Evolutionary conservation across 2,888 invertebrate genomes (phyloP).

Genomic region (Seira ritae): DNA sequence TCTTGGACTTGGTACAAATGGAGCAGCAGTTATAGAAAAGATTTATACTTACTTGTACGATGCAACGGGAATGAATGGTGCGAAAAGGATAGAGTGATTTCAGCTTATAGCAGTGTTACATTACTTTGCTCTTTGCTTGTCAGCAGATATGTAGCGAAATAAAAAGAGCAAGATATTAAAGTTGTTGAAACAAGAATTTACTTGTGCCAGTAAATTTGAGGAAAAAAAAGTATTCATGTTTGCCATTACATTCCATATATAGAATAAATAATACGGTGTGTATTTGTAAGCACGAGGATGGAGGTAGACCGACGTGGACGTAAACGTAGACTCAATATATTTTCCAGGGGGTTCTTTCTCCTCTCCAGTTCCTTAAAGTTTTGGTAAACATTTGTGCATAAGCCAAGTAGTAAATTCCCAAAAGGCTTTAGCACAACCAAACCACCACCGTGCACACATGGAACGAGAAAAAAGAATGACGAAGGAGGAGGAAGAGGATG

Average conservation of each 20-base stretch:
- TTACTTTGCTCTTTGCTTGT: too few relatives aligned
- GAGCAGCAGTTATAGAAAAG: too few relatives aligned
- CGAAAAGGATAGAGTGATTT: neutral
- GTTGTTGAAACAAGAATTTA: conserved; percentile 14
- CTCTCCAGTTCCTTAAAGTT: neutral
- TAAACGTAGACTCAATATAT: neutral
- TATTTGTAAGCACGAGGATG: neutral
- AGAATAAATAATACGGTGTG: neutral
- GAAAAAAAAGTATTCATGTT: neutral
- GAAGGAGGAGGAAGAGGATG: conserved; percentile 24
- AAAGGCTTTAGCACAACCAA: conserved; percentile 32
- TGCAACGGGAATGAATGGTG: neutral
- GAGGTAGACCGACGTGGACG: too few relatives aligned
- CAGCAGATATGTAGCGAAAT: neutral
- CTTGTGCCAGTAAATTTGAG: neutral
- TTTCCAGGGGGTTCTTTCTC: conserved; percentile 8
- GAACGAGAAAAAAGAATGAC: conserved; percentile 40
- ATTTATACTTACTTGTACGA: neutral
- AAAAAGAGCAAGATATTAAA: neutral
- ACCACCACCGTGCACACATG: conserved; percentile 39
- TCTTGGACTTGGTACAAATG: too few relatives aligned
- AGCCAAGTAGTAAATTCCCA: conserved; percentile 54
- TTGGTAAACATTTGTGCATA: conserved; percentile 58
- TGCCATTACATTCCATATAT: neutral
- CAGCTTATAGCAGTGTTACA: neutral